These are phyloP conservation scores for Syngnathus floridae DNA, from an alignment of 2,113 vertebrate genomes.

Conservation along the genomic window DNA sequence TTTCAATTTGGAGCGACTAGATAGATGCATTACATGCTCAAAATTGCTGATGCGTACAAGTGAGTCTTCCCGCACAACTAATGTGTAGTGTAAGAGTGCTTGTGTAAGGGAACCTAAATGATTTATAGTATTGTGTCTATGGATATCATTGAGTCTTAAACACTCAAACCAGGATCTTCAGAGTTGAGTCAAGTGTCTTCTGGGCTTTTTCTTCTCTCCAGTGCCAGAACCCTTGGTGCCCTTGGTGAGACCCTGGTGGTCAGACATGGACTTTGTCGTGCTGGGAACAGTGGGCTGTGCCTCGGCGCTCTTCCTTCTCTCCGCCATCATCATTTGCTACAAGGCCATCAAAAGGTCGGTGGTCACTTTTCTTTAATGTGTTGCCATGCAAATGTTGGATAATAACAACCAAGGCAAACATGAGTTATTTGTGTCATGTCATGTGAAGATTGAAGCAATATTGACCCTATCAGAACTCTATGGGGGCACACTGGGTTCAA, in stretches of 20 bases:
- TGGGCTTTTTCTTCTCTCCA: conserved; percentile 33
- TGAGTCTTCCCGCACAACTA: conserved; percentile 35
- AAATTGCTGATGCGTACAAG: conserved; percentile 58
- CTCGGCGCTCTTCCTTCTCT: conserved; percentile 82
- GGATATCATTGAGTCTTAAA: conserved; percentile 59
- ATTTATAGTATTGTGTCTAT: conserved; percentile 51
- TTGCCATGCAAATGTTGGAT: background rate
- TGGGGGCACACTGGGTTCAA: conserved; percentile 28
- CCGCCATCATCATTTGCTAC: conserved; percentile 95
- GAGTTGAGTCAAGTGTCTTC: conserved; percentile 18
- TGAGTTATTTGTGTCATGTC: conserved; percentile 6
- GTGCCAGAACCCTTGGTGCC: conserved; percentile 76
- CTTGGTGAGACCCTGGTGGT: conserved; percentile 84
- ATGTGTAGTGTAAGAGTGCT: conserved; percentile 53
- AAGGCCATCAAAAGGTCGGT: conserved; percentile 97
- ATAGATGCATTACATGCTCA: conserved; percentile 28
- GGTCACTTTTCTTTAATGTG: background rate
- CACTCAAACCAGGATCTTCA: conserved; percentile 31
- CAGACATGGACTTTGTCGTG: conserved; percentile 82
- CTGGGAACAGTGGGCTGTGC: conserved; percentile 81
- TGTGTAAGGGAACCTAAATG: conserved; percentile 61
- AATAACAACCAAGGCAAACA: background rate
- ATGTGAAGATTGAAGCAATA: conserved; percentile 3
- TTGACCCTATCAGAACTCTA: conserved; percentile 5
- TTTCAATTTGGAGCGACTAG: conserved; percentile 48